Evolutionary conservation across 2,113 vertebrate genomes (phyloP), one percentile per base, ranked within the genome.

Genomic region (Ranitomeya imitator): DNA sequence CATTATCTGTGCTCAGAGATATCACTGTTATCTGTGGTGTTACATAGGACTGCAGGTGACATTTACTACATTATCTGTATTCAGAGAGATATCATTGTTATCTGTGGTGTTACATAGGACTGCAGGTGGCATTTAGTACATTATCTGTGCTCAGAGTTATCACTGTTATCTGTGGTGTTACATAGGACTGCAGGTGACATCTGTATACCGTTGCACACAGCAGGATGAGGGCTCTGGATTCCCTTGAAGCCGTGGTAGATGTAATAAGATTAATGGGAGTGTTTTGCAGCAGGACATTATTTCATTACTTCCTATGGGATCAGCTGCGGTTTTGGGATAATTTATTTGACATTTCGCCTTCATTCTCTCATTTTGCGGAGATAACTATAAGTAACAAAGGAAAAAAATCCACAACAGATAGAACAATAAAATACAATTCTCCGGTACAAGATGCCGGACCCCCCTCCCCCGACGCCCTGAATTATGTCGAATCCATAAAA

Each of bases 251-350:
- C 21, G 9, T n/a, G 51, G 52, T 59, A n/a, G 15, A 37, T 74
- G n/a, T 85, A 85, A 89, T 87, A 91, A 85, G 83, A 91, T 87
- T 90, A 92, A 92, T 92, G 90, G 84, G 86, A 54, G 81, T 89
- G 93, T 91, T 89, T 88, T 91, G 69, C 77, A 90, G 85, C 91
- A 71, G 90, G 91, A 90, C 89, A 21, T 74, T 55, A 71, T 55
- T 67, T 71, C 65, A 74, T 90, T 90, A 93, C 92, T 93, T 94
- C 93, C 90, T 93, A 88, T 91, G 89, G 89, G 93, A 89, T 90
- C 89, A 87, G 91, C 87, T 89, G 90, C 83, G 91, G 91, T 87
- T 88, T 84, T 92, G 92, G 93, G 93, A 91, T 92, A 93, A 94
- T 91, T 93, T 93, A 93, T 91, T 88, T 90, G 88, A 92, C 92